Evolutionary conservation across 2,888 invertebrate genomes (phyloP).

Genomic region (Xanthostigma xanthostigma): DNA sequence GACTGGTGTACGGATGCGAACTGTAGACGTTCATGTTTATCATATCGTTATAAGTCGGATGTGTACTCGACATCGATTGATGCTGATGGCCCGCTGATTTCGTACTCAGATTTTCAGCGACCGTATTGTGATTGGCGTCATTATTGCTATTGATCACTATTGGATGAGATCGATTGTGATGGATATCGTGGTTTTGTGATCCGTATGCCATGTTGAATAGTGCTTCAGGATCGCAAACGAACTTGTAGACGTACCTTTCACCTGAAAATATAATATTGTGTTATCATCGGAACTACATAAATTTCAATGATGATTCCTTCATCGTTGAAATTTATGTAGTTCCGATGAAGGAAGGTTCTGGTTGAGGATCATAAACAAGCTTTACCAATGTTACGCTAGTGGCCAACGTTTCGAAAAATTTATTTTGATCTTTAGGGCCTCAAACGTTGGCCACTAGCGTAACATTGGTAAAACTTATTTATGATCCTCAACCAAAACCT

Average conservation of each 20-base stretch:
- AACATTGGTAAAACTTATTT: no score
- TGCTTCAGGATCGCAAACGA: slow-evolving; percentile 89
- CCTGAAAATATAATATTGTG: no score
- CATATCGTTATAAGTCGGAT: slow-evolving; percentile 27
- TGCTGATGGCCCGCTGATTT: slow-evolving; percentile 18
- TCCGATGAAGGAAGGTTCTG: no score
- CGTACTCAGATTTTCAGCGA: slow-evolving; percentile 23
- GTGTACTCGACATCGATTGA: slow-evolving; percentile 16
- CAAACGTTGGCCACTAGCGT: no score
- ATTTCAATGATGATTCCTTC: no score
- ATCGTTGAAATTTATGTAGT: no score
- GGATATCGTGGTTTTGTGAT: background rate
- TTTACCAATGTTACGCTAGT: no score
- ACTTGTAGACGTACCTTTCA: slow-evolving; percentile 91
- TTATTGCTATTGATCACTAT: slow-evolving; percentile 10
- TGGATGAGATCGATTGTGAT: slow-evolving; percentile 10
- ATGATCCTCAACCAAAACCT: no score
- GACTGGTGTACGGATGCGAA: slow-evolving; percentile 4
- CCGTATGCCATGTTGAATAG: slow-evolving; percentile 71
- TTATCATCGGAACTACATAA: no score
- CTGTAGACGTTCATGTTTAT: slow-evolving; percentile 17
- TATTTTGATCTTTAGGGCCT: no score
- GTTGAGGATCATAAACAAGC: no score
- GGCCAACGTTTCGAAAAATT: no score
- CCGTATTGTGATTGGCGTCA: slow-evolving; percentile 16